These are phyloP conservation scores for Operophtera brumata DNA, from an alignment of 2,888 invertebrate genomes.

Conservation along the genomic window DNA sequence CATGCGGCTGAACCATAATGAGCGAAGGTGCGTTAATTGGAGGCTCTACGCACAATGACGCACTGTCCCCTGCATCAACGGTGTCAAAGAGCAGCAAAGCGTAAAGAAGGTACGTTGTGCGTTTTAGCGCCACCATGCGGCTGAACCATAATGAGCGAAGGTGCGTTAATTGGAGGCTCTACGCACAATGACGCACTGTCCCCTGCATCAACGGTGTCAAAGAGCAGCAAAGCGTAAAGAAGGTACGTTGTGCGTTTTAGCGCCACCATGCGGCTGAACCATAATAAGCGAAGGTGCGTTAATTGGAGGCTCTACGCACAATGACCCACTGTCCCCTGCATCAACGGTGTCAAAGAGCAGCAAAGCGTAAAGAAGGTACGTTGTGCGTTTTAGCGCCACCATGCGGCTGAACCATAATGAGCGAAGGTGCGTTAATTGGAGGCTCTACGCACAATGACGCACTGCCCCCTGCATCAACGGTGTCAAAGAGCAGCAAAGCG, in stretches of 20 bases:
- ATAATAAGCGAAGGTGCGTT: slow-evolving; percentile 67
- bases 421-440: slow-evolving; percentile 68
- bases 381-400: slow-evolving; percentile 51
- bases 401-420: slow-evolving; percentile 59
- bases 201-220: slow-evolving; percentile 48
- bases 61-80: slow-evolving; percentile 55
- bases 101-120: slow-evolving; percentile 17
- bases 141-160: slow-evolving; percentile 61
- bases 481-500: slow-evolving; percentile 45
- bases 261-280: slow-evolving; percentile 50
- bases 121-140: slow-evolving; percentile 54
- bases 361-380: slow-evolving; percentile 10
- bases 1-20: slow-evolving; percentile 57
- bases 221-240: slow-evolving; percentile 40
- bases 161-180: slow-evolving; percentile 68
- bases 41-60: slow-evolving; percentile 66
- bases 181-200: slow-evolving; percentile 69
- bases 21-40: slow-evolving; percentile 69
- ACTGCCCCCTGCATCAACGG: slow-evolving; percentile 54
- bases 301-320: slow-evolving; percentile 70
- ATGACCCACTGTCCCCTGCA: slow-evolving; percentile 62
- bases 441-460: slow-evolving; percentile 67
- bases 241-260: slow-evolving; percentile 41
- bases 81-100: slow-evolving; percentile 45
- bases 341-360: slow-evolving; percentile 51